These are phyloP conservation scores for Drosophila koepferae DNA, from an alignment of 2,888 invertebrate species.

Conservation along the genomic window DNA sequence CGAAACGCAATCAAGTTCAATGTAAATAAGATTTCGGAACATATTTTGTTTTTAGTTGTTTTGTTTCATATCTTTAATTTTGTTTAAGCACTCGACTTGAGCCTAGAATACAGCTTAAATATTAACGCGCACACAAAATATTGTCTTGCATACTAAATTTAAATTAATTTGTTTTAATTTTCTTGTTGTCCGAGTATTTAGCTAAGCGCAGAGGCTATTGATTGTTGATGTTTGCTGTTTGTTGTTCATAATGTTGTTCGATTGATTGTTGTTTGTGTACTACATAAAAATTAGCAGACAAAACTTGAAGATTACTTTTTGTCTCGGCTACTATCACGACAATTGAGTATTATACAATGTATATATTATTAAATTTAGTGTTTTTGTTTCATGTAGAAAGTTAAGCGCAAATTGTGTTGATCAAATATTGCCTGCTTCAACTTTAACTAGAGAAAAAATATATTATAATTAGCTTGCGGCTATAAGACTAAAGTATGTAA, in stretches of 20 bases:
- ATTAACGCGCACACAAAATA: conserved; percentile 47
- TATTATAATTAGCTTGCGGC: conserved; percentile 60
- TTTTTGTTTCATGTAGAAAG: conserved; percentile 32
- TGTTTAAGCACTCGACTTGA: conserved; percentile 62
- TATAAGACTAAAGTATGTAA: conserved; percentile 51
- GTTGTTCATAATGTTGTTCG: conserved; percentile 22
- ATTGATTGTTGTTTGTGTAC: conserved; percentile 33
- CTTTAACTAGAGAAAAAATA: conserved; percentile 29
- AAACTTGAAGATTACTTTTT: conserved; percentile 62
- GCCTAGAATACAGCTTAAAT: conserved; percentile 64
- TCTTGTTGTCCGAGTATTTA: conserved; percentile 33
- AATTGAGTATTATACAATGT: conserved; percentile 83
- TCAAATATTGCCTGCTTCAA: conserved; percentile 26
- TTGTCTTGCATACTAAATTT: conserved; percentile 52
- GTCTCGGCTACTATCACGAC: conserved; percentile 84
- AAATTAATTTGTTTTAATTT: conserved; percentile 45
- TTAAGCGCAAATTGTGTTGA: conserved; percentile 26
- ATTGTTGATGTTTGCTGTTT: conserved; percentile 27
- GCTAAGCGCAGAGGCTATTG: conserved; percentile 41
- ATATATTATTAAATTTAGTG: conserved; percentile 40
- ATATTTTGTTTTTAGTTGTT: conserved; percentile 32
- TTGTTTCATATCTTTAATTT: conserved; percentile 46
- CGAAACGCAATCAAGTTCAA: conserved; percentile 4
- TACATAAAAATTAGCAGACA: conserved; percentile 70
- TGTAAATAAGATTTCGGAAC: neutral